Percentiles rank a stretch among this genome's conserved stretches.
Evolutionary conservation across 2,797 vertebrate genomes (phyloP).

Genomic region (Pithecia hirsuta): DNA sequence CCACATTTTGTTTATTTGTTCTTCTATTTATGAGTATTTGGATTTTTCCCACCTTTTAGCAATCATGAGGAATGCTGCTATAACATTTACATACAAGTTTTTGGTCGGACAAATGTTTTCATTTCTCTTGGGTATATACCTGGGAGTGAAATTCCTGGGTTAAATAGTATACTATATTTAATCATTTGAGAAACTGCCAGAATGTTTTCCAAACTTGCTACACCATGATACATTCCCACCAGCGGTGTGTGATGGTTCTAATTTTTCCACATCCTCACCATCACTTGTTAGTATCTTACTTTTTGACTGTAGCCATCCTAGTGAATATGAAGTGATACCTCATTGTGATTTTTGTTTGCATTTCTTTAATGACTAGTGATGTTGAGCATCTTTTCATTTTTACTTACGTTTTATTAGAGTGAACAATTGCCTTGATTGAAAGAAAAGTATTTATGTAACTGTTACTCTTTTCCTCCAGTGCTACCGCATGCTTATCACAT

Average conservation of each 20-base stretch:
- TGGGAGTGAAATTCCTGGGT: background rate
- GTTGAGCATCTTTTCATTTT: background rate
- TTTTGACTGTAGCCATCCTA: background rate
- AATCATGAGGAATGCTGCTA: background rate
- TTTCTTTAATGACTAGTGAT: background rate
- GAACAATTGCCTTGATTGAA: background rate
- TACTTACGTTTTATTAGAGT: background rate
- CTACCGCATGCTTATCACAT: too few relatives aligned
- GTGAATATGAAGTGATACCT: background rate
- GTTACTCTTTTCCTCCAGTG: background rate
- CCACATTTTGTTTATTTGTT: background rate
- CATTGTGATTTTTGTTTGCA: background rate
- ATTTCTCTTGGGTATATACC: background rate
- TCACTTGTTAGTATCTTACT: background rate
- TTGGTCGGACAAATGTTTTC: background rate
- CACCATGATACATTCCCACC: background rate
- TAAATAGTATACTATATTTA: background rate
- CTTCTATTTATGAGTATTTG: background rate
- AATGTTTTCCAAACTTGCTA: background rate
- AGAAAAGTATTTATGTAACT: background rate
- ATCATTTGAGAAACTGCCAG: background rate
- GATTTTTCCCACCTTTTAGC: background rate
- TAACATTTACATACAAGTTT: background rate
- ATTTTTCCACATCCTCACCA: background rate
- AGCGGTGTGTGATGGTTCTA: background rate